These are phyloP conservation scores for Saguinus midas DNA, from an alignment of 2,113 vertebrate genomes.

Conservation along the genomic window DNA sequence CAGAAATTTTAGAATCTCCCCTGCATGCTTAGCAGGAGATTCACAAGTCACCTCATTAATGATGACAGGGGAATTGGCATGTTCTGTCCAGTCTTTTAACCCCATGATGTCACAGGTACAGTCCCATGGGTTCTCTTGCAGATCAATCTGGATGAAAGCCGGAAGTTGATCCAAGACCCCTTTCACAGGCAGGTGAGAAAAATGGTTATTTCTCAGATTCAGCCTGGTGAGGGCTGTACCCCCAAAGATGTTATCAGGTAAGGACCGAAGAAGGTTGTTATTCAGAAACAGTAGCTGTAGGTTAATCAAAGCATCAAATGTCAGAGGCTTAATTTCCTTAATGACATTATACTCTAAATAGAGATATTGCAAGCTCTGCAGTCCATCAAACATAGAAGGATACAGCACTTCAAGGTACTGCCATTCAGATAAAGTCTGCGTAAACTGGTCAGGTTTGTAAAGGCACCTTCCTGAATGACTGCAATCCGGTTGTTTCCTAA, in stretches of 20 bases:
- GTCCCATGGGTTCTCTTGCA: slow-evolving; percentile 99
- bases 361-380: slow-evolving; percentile 96
- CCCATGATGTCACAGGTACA: slow-evolving; percentile 96
- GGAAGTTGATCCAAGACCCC: slow-evolving; percentile 98
- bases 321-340: slow-evolving; percentile 94
- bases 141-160: slow-evolving; percentile 97
- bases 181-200: slow-evolving; percentile 93
- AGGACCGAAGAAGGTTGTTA: slow-evolving; percentile 94
- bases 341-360: slow-evolving; percentile 99
- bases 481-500: slow-evolving; percentile 97
- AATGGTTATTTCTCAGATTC: slow-evolving; percentile 98
- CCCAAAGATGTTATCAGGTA: slow-evolving; percentile 93
- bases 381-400: slow-evolving; percentile 91
- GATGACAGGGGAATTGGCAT: slow-evolving; percentile 92
- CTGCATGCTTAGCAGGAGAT: slow-evolving; percentile 93
- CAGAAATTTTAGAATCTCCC: slow-evolving; percentile 93
- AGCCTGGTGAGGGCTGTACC: slow-evolving; percentile 96
- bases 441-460: slow-evolving; percentile 95
- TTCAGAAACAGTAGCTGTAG: slow-evolving; percentile 97
- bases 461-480: slow-evolving; percentile 95
- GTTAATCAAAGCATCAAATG: slow-evolving; percentile 93
- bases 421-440: slow-evolving; percentile 97
- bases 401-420: slow-evolving; percentile 97
- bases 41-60: slow-evolving; percentile 98
- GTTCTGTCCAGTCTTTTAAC: slow-evolving; percentile 97